These are phyloP conservation scores for Bungarus multicinctus DNA, from an alignment of 2,113 vertebrate species.

Conservation along the genomic window DNA sequence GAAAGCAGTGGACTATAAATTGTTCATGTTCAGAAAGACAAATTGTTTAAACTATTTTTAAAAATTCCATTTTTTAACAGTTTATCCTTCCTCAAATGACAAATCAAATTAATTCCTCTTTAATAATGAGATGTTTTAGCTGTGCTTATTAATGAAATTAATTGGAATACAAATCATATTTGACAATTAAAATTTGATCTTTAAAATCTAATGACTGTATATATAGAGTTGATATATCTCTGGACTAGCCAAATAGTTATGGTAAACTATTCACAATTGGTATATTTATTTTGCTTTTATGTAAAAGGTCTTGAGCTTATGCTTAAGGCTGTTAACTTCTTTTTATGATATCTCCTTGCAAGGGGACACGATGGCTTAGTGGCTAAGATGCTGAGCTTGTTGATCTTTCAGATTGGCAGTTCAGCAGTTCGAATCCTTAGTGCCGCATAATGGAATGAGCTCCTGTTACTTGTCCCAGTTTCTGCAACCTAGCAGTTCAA, in stretches of 20 bases:
- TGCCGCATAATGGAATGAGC: too few relatives aligned
- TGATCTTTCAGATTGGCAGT: too few relatives aligned
- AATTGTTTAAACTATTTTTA: neutral
- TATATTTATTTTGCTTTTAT: neutral
- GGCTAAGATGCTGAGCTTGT: too few relatives aligned
- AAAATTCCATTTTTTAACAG: neutral
- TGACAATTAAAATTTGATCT: neutral
- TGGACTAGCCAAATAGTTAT: neutral
- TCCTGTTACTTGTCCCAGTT: too few relatives aligned
- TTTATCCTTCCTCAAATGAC: neutral
- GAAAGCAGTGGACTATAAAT: neutral
- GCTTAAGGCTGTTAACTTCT: neutral
- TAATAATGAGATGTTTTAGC: neutral
- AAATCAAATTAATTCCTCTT: neutral
- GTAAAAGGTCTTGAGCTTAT: neutral
- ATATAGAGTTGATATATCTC: neutral
- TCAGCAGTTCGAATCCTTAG: too few relatives aligned
- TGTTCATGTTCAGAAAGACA: neutral
- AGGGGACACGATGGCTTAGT: too few relatives aligned
- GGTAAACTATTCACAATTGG: slow-evolving; percentile 33
- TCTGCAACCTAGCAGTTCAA: too few relatives aligned
- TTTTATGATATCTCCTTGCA: neutral
- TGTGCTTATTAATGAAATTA: neutral
- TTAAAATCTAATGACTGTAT: slow-evolving; percentile 4
- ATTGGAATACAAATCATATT: neutral